Conservation (phyloP, 2,888 invertebrate species). For the Cheilosia pagana region DNA sequence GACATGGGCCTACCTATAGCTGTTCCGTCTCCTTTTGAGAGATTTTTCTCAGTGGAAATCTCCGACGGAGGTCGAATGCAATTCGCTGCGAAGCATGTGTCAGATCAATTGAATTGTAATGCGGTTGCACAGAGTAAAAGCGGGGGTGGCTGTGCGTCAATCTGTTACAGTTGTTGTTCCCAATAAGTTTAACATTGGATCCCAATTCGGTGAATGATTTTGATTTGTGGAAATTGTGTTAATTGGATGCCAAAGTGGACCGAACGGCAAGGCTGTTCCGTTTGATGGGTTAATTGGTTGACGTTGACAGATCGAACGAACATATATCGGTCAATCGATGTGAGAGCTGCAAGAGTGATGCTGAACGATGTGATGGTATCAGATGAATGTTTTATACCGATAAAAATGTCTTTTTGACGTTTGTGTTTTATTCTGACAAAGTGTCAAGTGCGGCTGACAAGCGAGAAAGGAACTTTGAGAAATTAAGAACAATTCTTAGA, state of each 20-base stretch:
- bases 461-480: too few relatives aligned
- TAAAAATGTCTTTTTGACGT: too few relatives aligned
- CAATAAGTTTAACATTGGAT: constrained; percentile 13
- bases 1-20: not conserved
- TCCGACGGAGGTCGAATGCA: constrained; percentile 9
- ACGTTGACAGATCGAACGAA: not conserved
- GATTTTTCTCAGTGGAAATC: constrained; percentile 9
- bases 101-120: constrained; percentile 17
- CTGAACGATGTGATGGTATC: too few relatives aligned
- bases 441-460: too few relatives aligned
- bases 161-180: constrained; percentile 5
- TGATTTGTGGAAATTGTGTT: constrained; percentile 15
- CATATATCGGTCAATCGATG: not conserved
- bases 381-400: too few relatives aligned
- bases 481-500: too few relatives aligned
- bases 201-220: constrained; percentile 15
- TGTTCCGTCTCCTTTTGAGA: not conserved
- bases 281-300: not conserved
- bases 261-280: not conserved
- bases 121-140: not conserved
- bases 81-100: constrained; percentile 18
- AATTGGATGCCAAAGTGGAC: constrained; percentile 9
- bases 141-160: constrained; percentile 8
- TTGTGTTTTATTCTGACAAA: too few relatives aligned
- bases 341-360: not conserved